Evolutionary conservation across 2,888 invertebrate species (phyloP).

Genomic region (Caenorhabditis becei): DNA sequence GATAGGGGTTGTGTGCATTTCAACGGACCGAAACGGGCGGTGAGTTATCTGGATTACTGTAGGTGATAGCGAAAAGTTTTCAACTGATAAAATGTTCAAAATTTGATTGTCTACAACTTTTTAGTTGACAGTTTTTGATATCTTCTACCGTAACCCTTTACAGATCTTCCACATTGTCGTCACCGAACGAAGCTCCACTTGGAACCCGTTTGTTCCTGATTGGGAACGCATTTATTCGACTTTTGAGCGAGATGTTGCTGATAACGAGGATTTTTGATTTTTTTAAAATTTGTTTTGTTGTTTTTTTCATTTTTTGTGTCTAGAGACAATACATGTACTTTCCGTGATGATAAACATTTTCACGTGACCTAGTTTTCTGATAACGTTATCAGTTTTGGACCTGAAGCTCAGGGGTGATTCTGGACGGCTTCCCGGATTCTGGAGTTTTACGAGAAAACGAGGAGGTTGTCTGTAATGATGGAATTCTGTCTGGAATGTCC

Average conservation of each 20-base stretch:
- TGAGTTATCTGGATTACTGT: background rate
- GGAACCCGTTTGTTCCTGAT: constrained; percentile 56
- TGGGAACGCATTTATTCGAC: constrained; percentile 48
- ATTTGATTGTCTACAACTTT: too few species aligned
- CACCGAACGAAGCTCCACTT: constrained; percentile 45
- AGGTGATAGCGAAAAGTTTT: too few species aligned
- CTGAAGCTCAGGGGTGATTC: too few species aligned
- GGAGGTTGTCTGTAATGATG: too few species aligned
- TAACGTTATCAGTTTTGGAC: too few species aligned
- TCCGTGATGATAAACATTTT: background rate
- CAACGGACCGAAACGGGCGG: constrained; percentile 54
- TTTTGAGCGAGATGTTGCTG: constrained; percentile 43
- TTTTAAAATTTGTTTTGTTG: background rate
- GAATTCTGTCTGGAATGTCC: too few species aligned
- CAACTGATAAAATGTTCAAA: too few species aligned
- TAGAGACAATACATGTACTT: background rate
- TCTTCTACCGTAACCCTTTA: background rate
- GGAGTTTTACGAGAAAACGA: too few species aligned
- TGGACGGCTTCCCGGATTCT: too few species aligned
- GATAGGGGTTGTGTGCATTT: constrained; percentile 53
- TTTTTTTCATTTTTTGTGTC: background rate
- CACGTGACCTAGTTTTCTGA: too few species aligned
- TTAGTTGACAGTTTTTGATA: too few species aligned
- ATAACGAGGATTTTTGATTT: constrained; percentile 35
- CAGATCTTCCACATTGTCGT: constrained; percentile 58